Conservation (phyloP, 2,113 vertebrate species). For the Boulengeromyrus knoepffleri region DNA sequence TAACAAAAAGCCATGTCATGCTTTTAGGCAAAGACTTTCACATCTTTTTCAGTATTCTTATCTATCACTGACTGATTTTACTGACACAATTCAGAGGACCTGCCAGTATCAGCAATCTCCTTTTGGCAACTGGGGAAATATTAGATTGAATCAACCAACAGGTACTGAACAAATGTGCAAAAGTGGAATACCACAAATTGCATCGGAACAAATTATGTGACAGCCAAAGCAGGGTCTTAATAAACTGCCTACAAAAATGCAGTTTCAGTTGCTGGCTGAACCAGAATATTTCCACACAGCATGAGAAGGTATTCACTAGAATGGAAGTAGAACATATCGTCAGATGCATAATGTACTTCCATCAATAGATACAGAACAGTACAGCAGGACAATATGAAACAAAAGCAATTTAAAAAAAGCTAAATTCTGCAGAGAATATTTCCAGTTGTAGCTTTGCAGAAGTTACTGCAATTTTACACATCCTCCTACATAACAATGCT, state of each 20-base stretch:
- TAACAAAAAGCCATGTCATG: background rate
- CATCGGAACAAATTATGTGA: background rate
- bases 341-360: background rate
- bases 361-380: background rate
- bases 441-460: background rate
- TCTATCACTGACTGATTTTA: background rate
- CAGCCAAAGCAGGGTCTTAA: background rate
- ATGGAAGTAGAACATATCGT: background rate
- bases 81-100: background rate
- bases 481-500: background rate
- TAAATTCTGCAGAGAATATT: background rate
- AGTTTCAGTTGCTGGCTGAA: background rate
- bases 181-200: background rate
- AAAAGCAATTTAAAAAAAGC: background rate
- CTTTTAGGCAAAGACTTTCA: background rate
- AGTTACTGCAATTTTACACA: background rate
- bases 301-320: background rate
- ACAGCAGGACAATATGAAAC: background rate
- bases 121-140: background rate
- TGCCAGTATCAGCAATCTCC: background rate
- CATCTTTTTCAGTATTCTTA: background rate
- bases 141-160: background rate
- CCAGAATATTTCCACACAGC: background rate
- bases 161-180: background rate
- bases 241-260: background rate